Evolutionary conservation across 2,888 invertebrate species (phyloP).

Genomic region (Sclerodermus sp.): DNA sequence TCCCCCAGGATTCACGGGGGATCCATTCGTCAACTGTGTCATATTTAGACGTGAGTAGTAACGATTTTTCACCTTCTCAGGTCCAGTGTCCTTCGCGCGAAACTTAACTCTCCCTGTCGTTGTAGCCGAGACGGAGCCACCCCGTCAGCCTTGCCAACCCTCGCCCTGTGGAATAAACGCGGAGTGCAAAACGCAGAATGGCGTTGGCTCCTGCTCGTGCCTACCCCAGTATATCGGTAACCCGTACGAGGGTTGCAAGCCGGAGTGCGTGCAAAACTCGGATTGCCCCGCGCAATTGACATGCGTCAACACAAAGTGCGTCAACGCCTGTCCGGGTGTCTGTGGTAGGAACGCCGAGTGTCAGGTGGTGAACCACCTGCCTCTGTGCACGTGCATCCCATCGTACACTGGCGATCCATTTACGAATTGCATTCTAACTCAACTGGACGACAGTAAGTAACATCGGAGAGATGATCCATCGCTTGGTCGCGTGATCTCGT

Average conservation of each 20-base stretch:
- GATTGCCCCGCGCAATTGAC: conserved; percentile 71
- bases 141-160: conserved; percentile 71
- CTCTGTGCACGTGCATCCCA: conserved; percentile 57
- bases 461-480: too few species aligned
- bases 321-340: conserved; percentile 74
- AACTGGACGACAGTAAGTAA: too few species aligned
- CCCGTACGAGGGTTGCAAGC: conserved; percentile 71
- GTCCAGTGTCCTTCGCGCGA: too few species aligned
- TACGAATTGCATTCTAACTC: conserved; percentile 71
- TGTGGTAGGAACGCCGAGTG: conserved; percentile 65
- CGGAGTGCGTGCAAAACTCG: conserved; percentile 72
- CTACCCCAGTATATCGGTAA: conserved; percentile 70
- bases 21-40: conserved; percentile 80
- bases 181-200: conserved; percentile 41
- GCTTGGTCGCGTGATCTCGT: too few species aligned
- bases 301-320: conserved; percentile 76
- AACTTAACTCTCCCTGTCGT: too few species aligned
- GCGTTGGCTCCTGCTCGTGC: conserved; percentile 63
- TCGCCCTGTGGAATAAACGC: conserved; percentile 74
- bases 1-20: conserved; percentile 75
- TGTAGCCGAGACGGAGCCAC: conserved; percentile 40
- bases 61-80: too few species aligned
- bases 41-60: too few species aligned
- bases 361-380: conserved; percentile 58
- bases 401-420: conserved; percentile 62